These are phyloP conservation scores for Coryphaenoides rupestris DNA, from an alignment of 2,113 vertebrate genomes.

Conservation along the genomic window DNA sequence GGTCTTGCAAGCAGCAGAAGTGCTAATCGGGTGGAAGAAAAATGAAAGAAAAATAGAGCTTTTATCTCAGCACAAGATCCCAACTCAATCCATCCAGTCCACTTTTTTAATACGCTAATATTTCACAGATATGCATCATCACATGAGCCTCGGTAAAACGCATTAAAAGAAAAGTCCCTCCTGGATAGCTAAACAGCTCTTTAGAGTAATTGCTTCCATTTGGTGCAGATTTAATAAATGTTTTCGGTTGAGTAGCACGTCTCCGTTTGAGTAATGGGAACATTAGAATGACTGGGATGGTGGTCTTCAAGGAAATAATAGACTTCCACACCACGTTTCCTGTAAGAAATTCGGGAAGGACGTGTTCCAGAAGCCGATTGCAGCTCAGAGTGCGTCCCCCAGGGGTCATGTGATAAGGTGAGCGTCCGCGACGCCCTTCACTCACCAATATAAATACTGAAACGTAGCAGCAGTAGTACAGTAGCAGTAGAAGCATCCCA, in stretches of 20 bases:
- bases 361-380: neutral
- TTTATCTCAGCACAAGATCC: slow-evolving; percentile 23
- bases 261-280: slow-evolving; percentile 38
- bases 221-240: slow-evolving; percentile 53
- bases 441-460: too few species aligned
- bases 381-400: neutral
- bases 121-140: slow-evolving; percentile 50
- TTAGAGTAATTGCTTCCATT: slow-evolving; percentile 58
- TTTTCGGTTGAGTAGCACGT: slow-evolving; percentile 40
- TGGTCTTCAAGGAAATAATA: slow-evolving; percentile 25
- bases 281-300: slow-evolving; percentile 26
- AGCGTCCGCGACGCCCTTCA: too few species aligned
- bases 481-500: too few species aligned
- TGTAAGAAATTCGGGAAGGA: slow-evolving; percentile 15
- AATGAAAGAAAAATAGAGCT: slow-evolving; percentile 15
- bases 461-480: too few species aligned
- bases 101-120: slow-evolving; percentile 42
- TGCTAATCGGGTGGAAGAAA: too few species aligned
- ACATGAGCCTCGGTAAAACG: slow-evolving; percentile 36
- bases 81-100: slow-evolving; percentile 26
- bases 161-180: slow-evolving; percentile 39
- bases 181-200: slow-evolving; percentile 49
- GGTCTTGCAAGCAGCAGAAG: slow-evolving; percentile 20
- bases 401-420: neutral
- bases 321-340: neutral